These are phyloP conservation scores for Sialis lutaria DNA, from an alignment of 2,888 invertebrate species.

Conservation along the genomic window DNA sequence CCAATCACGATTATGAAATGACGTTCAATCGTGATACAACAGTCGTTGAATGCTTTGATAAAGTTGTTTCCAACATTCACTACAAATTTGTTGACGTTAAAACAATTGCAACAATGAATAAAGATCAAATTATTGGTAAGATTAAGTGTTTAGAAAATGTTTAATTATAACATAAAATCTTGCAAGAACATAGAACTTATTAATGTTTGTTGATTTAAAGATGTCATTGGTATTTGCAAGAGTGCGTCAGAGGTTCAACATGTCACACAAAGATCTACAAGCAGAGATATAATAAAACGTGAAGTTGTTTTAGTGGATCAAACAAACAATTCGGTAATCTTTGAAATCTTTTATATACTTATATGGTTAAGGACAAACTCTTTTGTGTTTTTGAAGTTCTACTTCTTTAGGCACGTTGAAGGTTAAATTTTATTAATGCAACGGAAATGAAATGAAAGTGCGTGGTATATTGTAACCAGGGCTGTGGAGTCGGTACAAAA, in stretches of 20 bases:
- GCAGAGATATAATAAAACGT: constrained; percentile 74
- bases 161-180: no score
- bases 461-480: no score
- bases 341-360: constrained; percentile 11
- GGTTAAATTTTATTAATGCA: no score
- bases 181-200: no score
- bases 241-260: constrained; percentile 48
- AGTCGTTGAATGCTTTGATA: constrained; percentile 28
- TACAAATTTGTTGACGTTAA: constrained; percentile 16
- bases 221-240: constrained; percentile 81
- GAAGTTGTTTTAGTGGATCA: constrained; percentile 78
- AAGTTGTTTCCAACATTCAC: constrained; percentile 52
- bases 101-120: constrained; percentile 45
- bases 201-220: constrained; percentile 31
- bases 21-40: constrained; percentile 61
- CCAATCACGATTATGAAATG: constrained; percentile 95
- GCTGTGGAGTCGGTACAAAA: no score
- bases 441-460: no score
- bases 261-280: constrained; percentile 54
- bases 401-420: no score
- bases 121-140: constrained; percentile 57
- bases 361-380: no score
- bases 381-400: no score
- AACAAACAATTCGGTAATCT: constrained; percentile 47
- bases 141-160: no score